Evolutionary conservation across 2,113 vertebrate species (phyloP).

Genomic region (Dendrocopos noguchii): DNA sequence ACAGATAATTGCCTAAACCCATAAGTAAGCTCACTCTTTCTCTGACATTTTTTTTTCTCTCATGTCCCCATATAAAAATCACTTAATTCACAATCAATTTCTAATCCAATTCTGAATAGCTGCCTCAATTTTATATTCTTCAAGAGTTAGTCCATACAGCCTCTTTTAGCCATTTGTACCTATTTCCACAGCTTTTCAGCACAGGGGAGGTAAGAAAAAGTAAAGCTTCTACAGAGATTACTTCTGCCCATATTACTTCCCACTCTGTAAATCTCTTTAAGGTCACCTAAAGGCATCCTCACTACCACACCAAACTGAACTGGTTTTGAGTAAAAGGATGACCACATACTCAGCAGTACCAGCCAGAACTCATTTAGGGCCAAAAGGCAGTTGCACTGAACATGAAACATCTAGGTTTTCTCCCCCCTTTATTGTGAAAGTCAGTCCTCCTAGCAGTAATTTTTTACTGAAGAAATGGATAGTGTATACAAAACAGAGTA

Average conservation of each 20-base stretch:
- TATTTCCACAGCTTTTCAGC: neutral
- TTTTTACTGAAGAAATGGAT: neutral
- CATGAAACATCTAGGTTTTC: neutral
- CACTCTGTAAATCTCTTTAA: neutral
- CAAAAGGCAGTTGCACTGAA: neutral
- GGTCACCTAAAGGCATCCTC: neutral
- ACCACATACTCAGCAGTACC: neutral
- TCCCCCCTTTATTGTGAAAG: neutral
- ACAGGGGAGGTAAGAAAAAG: neutral
- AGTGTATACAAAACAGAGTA: neutral
- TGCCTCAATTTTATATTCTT: neutral
- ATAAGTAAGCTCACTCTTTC: neutral
- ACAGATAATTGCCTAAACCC: neutral
- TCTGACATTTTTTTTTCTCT: neutral
- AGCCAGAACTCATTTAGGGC: neutral
- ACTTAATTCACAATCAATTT: neutral
- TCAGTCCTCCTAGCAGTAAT: neutral
- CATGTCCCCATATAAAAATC: neutral
- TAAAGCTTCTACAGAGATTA: neutral
- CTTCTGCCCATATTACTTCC: accelerated
- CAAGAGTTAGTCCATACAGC: neutral
- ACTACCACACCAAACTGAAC: neutral
- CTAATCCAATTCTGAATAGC: neutral
- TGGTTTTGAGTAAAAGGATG: neutral
- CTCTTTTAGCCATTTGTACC: neutral